phyloP scores from a whole-genome alignment of 2,888 invertebrate species.

The Pachliopta kotzebuea region DNA sequence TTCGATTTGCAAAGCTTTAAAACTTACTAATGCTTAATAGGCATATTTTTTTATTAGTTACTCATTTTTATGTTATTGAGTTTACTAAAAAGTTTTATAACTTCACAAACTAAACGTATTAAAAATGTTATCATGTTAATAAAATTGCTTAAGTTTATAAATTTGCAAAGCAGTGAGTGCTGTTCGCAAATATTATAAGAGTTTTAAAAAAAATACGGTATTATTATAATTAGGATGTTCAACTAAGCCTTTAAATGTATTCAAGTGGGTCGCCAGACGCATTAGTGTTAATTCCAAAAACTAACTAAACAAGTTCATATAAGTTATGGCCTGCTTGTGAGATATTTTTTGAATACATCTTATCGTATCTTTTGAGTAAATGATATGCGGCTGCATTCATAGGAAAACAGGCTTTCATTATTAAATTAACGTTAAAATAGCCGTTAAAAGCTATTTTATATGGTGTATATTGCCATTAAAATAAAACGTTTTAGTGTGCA shows the following conservation, averaged over 20 bases:
- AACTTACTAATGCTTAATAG: slow-evolving; percentile 32
- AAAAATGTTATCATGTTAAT: neutral
- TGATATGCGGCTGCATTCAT: slow-evolving; percentile 35
- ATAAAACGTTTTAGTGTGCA: neutral
- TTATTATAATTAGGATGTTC: slow-evolving; percentile 19
- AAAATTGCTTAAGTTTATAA: too few relatives aligned
- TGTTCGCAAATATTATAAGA: slow-evolving; percentile 1
- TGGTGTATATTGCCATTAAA: neutral
- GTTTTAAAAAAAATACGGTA: slow-evolving; percentile 17
- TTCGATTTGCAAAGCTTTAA: slow-evolving; percentile 43
- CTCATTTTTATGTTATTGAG: neutral
- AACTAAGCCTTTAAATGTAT: slow-evolving; percentile 40
- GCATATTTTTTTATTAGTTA: slow-evolving; percentile 7
- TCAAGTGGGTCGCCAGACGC: slow-evolving; percentile 71
- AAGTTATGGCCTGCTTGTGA: slow-evolving; percentile 54
- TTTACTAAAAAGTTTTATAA: neutral
- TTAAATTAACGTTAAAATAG: slow-evolving; percentile 11
- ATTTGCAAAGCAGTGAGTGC: neutral
- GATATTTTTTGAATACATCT: slow-evolving; percentile 48
- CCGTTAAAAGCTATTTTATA: neutral
- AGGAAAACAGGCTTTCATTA: slow-evolving; percentile 36
- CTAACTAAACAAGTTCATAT: slow-evolving; percentile 54
- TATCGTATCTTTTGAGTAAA: slow-evolving; percentile 44
- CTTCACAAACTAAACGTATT: neutral
- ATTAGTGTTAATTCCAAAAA: slow-evolving; percentile 68